These are phyloP conservation scores for Intellagama lesueurii DNA, from an alignment of 2,797 vertebrate species.

Conservation along the genomic window DNA sequence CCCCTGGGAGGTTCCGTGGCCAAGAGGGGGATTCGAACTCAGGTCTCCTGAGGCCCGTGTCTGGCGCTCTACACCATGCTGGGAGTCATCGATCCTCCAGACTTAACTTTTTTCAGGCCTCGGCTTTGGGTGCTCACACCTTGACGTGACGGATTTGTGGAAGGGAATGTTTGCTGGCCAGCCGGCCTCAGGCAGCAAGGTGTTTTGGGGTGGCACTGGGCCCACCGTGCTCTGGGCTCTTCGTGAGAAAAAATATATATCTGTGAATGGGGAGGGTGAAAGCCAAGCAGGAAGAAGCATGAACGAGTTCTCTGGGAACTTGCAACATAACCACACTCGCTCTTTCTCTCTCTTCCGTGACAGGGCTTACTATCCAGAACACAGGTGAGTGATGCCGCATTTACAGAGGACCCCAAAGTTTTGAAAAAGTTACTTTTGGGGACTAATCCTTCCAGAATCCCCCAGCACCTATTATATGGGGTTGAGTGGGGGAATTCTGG, in stretches of 20 bases:
- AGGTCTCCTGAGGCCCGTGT: no score
- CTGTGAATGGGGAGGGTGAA: not conserved
- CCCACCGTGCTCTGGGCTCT: not conserved
- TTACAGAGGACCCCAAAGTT: not conserved
- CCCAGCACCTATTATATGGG: no score
- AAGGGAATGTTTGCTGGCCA: not conserved
- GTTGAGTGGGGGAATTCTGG: no score
- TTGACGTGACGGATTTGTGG: not conserved
- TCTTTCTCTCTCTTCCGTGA: not conserved
- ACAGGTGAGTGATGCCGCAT: constrained; percentile 53
- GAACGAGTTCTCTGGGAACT: not conserved
- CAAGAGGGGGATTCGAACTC: no score
- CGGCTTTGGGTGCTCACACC: not conserved
- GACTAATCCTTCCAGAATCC: no score
- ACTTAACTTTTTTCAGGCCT: not conserved
- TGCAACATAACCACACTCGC: not conserved
- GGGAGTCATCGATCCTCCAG: no score
- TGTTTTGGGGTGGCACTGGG: not conserved
- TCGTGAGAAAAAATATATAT: not conserved
- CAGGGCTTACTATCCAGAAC: constrained; percentile 80
- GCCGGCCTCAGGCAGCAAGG: not conserved
- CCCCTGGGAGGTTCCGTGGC: no score
- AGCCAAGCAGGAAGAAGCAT: accelerated
- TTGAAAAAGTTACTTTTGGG: no score
- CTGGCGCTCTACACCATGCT: no score